Percentiles rank a stretch among this genome's conserved stretches.
These are phyloP conservation scores for Crotalus tigris DNA, from an alignment of 2,113 vertebrate species.

Conservation along the genomic window DNA sequence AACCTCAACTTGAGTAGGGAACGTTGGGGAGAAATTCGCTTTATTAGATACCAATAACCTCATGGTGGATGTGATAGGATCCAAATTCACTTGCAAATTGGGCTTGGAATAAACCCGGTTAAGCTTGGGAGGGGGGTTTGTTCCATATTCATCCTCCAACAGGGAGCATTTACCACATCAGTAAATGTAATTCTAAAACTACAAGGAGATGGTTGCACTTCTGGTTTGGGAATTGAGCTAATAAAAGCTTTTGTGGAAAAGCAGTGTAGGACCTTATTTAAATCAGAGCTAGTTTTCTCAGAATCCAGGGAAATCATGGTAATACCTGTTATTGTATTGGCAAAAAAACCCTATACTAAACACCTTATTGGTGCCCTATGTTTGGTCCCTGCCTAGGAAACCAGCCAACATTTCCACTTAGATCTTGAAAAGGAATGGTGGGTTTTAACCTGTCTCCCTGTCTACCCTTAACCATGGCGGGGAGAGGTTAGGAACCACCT, in stretches of 20 bases:
- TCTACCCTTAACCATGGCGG: not conserved
- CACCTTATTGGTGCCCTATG: not conserved
- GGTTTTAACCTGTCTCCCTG: not conserved
- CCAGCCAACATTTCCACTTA: not conserved
- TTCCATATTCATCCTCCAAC: not conserved
- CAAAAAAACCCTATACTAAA: not conserved
- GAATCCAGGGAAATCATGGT: not conserved
- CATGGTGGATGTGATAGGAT: not conserved
- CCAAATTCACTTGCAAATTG: not conserved
- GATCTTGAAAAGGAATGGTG: not conserved
- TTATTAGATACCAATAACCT: not conserved
- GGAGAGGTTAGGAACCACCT: not conserved
- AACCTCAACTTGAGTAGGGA: not conserved
- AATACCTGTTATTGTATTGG: not conserved
- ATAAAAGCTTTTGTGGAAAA: not conserved
- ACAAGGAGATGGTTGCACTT: not conserved
- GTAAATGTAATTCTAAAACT: not conserved
- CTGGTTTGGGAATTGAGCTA: not conserved
- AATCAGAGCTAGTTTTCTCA: not conserved
- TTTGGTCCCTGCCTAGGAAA: not conserved
- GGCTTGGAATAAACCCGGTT: not conserved
- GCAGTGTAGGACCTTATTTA: not conserved
- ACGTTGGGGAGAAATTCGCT: not conserved
- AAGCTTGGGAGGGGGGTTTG: not conserved
- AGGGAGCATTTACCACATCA: not conserved